phyloP scores from a whole-genome alignment of 1,140 invertebrate genomes.

The Drosophila truncata region DNA sequence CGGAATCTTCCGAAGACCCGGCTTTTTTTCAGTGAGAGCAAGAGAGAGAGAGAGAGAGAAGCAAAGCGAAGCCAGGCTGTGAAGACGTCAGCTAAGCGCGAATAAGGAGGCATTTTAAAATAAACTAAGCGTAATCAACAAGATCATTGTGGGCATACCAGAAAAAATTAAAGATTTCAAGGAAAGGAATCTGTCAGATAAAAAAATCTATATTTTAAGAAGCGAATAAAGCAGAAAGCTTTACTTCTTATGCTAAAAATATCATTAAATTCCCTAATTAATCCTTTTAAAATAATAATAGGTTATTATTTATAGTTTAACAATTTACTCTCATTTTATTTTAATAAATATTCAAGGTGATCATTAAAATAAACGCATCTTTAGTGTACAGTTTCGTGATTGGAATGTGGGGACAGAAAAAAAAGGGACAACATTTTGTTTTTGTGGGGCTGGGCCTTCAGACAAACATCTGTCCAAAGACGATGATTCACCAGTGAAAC shows the following conservation, averaged over 20 bases:
- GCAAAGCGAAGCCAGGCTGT: conserved; percentile 14
- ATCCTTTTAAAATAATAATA: background rate
- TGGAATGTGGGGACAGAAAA: conserved; percentile 17
- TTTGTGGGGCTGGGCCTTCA: conserved; percentile 21
- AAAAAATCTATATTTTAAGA: background rate
- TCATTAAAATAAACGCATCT: background rate
- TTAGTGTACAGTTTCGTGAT: conserved; percentile 13
- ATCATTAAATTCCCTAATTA: background rate
- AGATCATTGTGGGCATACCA: conserved; percentile 37
- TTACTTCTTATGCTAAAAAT: background rate
- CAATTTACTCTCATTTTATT: background rate
- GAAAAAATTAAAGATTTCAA: background rate
- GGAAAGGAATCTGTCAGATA: background rate
- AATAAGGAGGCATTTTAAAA: conserved; percentile 56
- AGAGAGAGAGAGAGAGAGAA: conserved; percentile 4
- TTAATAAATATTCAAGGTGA: background rate
- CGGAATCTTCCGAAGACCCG: conserved; percentile 48
- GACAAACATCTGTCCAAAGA: conserved; percentile 26
- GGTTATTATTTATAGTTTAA: background rate
- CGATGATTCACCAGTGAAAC: conserved; percentile 30
- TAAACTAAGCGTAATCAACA: conserved; percentile 65
- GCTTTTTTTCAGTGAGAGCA: conserved; percentile 13
- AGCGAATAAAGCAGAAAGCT: background rate
- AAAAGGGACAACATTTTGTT: conserved; percentile 26
- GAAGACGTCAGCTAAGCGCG: conserved; percentile 22